Base-by-base conservation (phyloP, 1,140 invertebrate species). In the Palaemon carinicauda region DNA sequence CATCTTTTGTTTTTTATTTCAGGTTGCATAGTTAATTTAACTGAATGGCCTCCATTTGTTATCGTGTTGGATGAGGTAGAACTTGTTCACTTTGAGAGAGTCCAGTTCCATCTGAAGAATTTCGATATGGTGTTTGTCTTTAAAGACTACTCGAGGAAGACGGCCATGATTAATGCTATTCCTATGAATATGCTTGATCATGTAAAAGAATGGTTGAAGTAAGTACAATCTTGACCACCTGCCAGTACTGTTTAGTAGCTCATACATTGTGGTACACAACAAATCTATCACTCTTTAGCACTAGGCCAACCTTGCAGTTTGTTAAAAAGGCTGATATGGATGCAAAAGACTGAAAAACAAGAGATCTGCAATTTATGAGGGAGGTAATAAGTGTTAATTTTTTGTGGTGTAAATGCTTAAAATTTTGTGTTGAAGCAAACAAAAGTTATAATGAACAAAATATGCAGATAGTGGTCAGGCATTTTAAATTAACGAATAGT, bases 41-140 rank as follows among this genome's bases (percentile, higher is more conserved):
- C 97, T 0, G 98, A 99, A 93, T 99, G 98, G 95, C 99, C 98
- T 56, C 98, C 98, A 90, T 99, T 99, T 93, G 98, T 99, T 17
- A 98, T 99, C 53, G 97, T 98, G 0, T 92, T 99, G 24, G 98
- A 99, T 92, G 98, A 99, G 91, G 96, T 99, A 1, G 98, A 99
- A 92, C 91, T 99, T 81, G 98, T 99, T 0, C 98, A 99, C 91
- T 99, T 99, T 93, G 99, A 99, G 92, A 94, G 99, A 92, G 98
- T 99, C 5, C 97, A 98, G 91, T 99, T 99, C 91, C 97, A 99
- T 91, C 92, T 99, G 84, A 99, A 99, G 92, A 99, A 99, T 92
- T 99, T 99, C 91, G 99, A 99, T 92, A 99, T 99, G 97, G 96
- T 99, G 31, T 99, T 99, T 91, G 96, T 99, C 51, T 99, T 99